A percentile compares a stretch with the other conserved stretches of the same genome.
phyloP scores from a whole-genome alignment of 2,888 invertebrate species.

The Cheilosia scutellata region DNA sequence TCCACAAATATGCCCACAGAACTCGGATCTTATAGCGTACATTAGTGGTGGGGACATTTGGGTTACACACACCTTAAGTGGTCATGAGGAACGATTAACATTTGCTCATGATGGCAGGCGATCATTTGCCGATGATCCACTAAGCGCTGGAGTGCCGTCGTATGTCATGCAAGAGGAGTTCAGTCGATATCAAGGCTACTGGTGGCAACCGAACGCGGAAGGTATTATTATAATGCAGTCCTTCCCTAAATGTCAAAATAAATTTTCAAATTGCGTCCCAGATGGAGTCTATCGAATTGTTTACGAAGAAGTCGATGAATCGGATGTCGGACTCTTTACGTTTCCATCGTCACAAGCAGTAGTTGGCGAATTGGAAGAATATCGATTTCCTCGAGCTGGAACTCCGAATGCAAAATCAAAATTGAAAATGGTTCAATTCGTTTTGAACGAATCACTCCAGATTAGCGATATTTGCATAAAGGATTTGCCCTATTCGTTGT shows the following conservation, averaged over 20 bases:
- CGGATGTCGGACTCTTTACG: constrained; percentile 95
- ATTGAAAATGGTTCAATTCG: constrained; percentile 93
- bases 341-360: constrained; percentile 93
- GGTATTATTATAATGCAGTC: constrained; percentile 82
- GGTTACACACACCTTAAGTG: constrained; percentile 88
- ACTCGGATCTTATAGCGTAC: constrained; percentile 92
- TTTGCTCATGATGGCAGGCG: constrained; percentile 89
- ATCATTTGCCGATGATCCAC: constrained; percentile 91
- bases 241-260: not conserved
- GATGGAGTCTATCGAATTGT: constrained; percentile 92
- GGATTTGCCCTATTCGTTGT: constrained; percentile 90
- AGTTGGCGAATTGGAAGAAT: constrained; percentile 93
- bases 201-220: constrained; percentile 96
- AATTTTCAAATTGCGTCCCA: constrained; percentile 77
- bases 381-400: constrained; percentile 93
- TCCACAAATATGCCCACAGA: constrained; percentile 88
- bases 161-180: constrained; percentile 99
- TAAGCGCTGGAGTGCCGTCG: constrained; percentile 97
- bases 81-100: constrained; percentile 89
- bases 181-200: constrained; percentile 97
- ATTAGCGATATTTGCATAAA: constrained; percentile 90
- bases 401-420: constrained; percentile 95
- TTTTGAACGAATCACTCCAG: constrained; percentile 86
- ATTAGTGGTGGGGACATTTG: constrained; percentile 96
- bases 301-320: constrained; percentile 94